phyloP scores from a whole-genome alignment of 2,113 vertebrate species.

The Oncorhynchus kisutch region DNA sequence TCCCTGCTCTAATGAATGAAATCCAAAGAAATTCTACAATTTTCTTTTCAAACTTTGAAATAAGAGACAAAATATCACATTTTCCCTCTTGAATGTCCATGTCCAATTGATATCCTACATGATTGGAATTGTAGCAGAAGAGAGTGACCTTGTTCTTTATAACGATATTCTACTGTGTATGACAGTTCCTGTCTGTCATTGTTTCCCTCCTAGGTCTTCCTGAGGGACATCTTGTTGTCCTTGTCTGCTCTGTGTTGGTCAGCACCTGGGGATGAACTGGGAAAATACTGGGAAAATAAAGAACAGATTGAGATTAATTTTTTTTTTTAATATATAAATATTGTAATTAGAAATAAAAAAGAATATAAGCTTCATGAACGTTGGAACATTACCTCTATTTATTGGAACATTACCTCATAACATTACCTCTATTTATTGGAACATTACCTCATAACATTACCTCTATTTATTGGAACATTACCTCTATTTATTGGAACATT shows the following conservation, averaged over 20 bases:
- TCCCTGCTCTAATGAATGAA: too few relatives aligned
- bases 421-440: too few relatives aligned
- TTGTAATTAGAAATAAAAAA: not conserved
- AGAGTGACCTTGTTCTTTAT: not conserved
- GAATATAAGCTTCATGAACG: not conserved
- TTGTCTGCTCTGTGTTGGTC: constrained; percentile 35
- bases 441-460: too few relatives aligned
- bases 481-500: too few relatives aligned
- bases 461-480: too few relatives aligned
- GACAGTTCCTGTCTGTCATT: not conserved
- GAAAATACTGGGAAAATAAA: not conserved
- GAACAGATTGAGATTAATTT: not conserved
- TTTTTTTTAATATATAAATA: not conserved
- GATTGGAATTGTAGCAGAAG: not conserved
- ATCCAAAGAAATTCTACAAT: too few relatives aligned
- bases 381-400: not conserved
- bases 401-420: too few relatives aligned
- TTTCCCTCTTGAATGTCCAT: not conserved
- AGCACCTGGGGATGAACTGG: constrained; percentile 14
- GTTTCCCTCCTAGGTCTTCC: constrained; percentile 53
- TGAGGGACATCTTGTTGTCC: constrained; percentile 43
- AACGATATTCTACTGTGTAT: not conserved
- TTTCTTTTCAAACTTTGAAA: too few relatives aligned
- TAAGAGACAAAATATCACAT: not conserved
- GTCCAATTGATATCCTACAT: not conserved